Percentiles rank a stretch among this genome's conserved stretches.
These are phyloP conservation scores for Leucozona laternaria DNA, from an alignment of 2,888 invertebrate genomes.

Conservation along the genomic window DNA sequence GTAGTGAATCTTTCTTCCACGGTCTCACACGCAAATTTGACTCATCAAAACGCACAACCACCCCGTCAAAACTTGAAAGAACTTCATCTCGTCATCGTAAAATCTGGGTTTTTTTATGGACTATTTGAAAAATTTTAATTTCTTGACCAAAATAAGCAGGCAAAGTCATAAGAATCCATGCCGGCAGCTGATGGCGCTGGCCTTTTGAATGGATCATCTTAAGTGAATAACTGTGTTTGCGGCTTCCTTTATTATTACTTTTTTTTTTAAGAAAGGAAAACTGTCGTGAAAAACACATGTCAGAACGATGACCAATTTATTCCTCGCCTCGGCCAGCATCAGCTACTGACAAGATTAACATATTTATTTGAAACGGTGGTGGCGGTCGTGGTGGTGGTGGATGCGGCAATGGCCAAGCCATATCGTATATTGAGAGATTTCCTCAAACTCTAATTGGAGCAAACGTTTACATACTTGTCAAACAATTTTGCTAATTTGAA, in stretches of 20 bases:
- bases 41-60: conserved; percentile 12
- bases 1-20: conserved; percentile 57
- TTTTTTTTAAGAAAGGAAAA: conserved; percentile 41
- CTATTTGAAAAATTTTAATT: conserved; percentile 54
- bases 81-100: conserved; percentile 62
- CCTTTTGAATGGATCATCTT: conserved; percentile 30
- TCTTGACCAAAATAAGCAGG: background rate
- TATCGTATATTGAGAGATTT: conserved; percentile 56
- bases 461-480: conserved; percentile 69
- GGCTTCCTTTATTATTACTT: conserved; percentile 50
- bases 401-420: conserved; percentile 2
- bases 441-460: conserved; percentile 64
- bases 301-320: conserved; percentile 44
- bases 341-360: conserved; percentile 66
- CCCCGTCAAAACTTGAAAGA: conserved; percentile 40
- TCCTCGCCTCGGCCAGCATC: conserved; percentile 34
- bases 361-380: conserved; percentile 45
- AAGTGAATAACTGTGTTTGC: conserved; percentile 67
- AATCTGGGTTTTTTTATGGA: conserved; percentile 67
- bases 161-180: conserved; percentile 2
- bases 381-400: conserved; percentile 21
- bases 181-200: conserved; percentile 21
- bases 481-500: conserved; percentile 73
- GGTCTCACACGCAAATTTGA: conserved; percentile 64
- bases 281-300: conserved; percentile 65